Base-by-base conservation (phyloP, 1,140 invertebrate species). In the Zaprionus capensis region DNA sequence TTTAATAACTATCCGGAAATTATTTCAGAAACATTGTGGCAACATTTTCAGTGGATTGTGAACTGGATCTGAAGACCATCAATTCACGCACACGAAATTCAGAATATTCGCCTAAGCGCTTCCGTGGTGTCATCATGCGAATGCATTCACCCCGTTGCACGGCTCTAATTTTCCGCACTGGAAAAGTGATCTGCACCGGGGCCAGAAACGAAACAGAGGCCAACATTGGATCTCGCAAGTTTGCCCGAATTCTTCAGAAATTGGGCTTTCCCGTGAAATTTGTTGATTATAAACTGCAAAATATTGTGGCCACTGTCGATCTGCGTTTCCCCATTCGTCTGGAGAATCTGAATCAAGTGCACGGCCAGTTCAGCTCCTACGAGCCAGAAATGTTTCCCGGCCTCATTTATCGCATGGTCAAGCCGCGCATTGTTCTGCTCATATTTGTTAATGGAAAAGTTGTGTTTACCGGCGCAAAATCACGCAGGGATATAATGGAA, bases 361-460 rank as follows among this genome's bases (percentile, higher is more conserved):
- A 99, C 93, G 96, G 96, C 46, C 98, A 99, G 93, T 99, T 99
- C 93, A 97, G 97, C 91, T 97, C 97, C 69, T 97, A 97, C 83
- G 97, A 98, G 93, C 97, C 97, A 15, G 97, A 98, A 93, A 93
- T 99, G 59, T 99, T 99, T 94, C 98, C 99, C 53, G 99, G 98
- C 26, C 94, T 99, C 38, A 99, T 99, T 69, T 99, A 99, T 93
- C 95, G 99, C 85, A 98, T 99, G 97, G 97, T 99, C 17, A 96
- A 97, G 82, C 99, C 99, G 7, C 95, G 98, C 85, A 97, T 99
- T 67, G 99, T 99, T 0, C 93, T 99, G 26, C 94, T 99, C 1
- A 99, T 99, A 93, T 99, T 99, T 94, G 98, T 99, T 1, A 99
- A 98, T 94, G 99, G 99, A 63, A 99, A 99, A 95, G 96, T 99